These are phyloP conservation scores for Acrocyrtus sp. DNA, from an alignment of 2,888 invertebrate genomes.

Conservation along the genomic window DNA sequence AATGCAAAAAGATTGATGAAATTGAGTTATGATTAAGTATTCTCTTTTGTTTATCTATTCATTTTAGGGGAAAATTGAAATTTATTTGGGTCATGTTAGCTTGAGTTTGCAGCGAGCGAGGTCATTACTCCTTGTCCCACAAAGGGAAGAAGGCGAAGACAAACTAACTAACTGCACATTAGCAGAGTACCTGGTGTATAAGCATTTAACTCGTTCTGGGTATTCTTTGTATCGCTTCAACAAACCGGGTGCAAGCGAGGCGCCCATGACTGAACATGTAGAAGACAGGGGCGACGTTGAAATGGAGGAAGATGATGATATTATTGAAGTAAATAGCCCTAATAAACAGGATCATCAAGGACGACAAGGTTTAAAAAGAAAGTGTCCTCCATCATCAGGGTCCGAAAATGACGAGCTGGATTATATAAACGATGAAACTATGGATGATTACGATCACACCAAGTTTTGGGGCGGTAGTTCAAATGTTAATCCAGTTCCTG, in stretches of 20 bases:
- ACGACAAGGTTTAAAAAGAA: constrained; percentile 6
- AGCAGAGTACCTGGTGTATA: constrained; percentile 46
- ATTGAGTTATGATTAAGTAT: background rate
- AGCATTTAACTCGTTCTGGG: constrained; percentile 29
- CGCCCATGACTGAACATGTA: background rate
- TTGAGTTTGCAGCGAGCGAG: constrained; percentile 43
- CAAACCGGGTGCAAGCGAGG: background rate
- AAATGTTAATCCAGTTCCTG: no score
- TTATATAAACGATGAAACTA: constrained; percentile 7
- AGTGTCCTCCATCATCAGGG: background rate
- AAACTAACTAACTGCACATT: constrained; percentile 12
- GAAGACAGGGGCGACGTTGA: background rate
- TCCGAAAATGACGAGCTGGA: background rate
- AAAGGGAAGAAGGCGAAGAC: background rate
- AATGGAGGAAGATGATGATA: constrained; percentile 29
- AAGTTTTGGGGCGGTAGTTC: background rate
- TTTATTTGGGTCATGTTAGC: constrained; percentile 15
- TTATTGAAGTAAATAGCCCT: constrained; percentile 3
- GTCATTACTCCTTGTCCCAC: constrained; percentile 30
- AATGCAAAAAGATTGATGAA: no score
- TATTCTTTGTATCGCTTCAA: constrained; percentile 31
- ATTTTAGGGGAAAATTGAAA: constrained; percentile 41
- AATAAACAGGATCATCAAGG: background rate
- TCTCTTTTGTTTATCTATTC: background rate
- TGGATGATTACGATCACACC: constrained; percentile 1